Base-by-base conservation (phyloP, 2,797 vertebrate genomes). In the Nannoperca australis region DNA sequence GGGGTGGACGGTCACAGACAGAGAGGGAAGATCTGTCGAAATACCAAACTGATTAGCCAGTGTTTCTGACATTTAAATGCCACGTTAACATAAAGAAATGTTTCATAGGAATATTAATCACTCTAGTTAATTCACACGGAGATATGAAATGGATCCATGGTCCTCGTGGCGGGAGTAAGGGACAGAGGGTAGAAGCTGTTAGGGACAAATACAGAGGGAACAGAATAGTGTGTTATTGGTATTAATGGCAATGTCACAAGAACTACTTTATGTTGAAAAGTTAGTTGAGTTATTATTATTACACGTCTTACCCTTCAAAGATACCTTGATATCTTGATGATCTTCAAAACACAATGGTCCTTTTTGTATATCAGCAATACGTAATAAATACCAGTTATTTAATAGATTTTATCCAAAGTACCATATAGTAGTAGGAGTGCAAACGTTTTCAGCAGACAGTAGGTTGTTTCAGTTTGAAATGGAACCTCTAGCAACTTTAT, bases 21-120 rank as follows among this genome's bases (percentile, higher is more conserved):
- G 83, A 65, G 81, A 78, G 55, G 78, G 79, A 79, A 82, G 83
- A 89, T 88, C 85, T 79, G 85, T 88, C 67, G 77, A 92, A 94
- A 93, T 93, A 92, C 87, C 92, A 91, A 89, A 92, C 88, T 91
- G 92, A 93, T 93, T 91, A 92, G 85, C 69, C 47, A 15, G 66
- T 82, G 83, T 87, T 91, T 91, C 81, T 94, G 93, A 91, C 93
- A 93, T 94, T 94, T 94, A 94, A 94, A 94, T 93, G 93, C 80
- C 93, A 92, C 91, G 89, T 94, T 93, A 93, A 91, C 90, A 92
- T 91, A 90, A 72, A 90, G 86, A 87, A 91, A 89, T 86, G 77
- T 88, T 92, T 89, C 86, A 70, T 30, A 81, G 78, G 91, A 92
- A 92, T 93, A 92, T 90, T 91, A 92, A 93, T 92, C 83, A 85